Percentiles rank a stretch among this genome's conserved stretches.
These are phyloP conservation scores for Zelleria hepariella DNA, from an alignment of 2,888 invertebrate species.

Conservation along the genomic window DNA sequence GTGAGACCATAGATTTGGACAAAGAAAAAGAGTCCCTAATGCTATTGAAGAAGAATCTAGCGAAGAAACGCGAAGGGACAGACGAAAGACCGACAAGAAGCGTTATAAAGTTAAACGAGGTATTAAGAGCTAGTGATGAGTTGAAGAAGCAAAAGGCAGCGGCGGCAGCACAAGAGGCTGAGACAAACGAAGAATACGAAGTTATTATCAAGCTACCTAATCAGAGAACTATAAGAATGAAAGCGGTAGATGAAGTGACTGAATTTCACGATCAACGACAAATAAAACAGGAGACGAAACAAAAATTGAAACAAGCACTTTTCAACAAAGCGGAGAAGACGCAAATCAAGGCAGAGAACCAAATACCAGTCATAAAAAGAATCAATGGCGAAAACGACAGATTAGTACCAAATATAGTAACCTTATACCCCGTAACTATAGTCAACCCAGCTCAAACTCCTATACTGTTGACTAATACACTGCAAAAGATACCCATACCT, in stretches of 20 bases:
- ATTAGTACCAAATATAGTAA: constrained; percentile 21
- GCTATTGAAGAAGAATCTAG: background rate
- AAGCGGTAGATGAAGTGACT: constrained; percentile 31
- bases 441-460: constrained; percentile 18
- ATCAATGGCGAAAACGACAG: background rate
- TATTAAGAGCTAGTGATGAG: background rate
- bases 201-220: constrained; percentile 53
- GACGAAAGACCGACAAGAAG: constrained; percentile 1
- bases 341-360: constrained; percentile 14
- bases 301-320: constrained; percentile 40
- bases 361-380: constrained; percentile 8
- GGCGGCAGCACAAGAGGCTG: constrained; percentile 7
- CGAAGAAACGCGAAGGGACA: constrained; percentile 2
- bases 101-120: constrained; percentile 14
- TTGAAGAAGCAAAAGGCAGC: constrained; percentile 11
- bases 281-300: constrained; percentile 30
- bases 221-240: constrained; percentile 49
- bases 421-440: constrained; percentile 43
- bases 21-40: constrained; percentile 15
- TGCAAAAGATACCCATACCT: constrained; percentile 25
- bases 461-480: constrained; percentile 19
- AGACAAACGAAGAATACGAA: constrained; percentile 35
- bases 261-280: constrained; percentile 15
- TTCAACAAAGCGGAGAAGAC: constrained; percentile 30
- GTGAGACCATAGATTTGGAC: constrained; percentile 11